These are phyloP conservation scores for Elegia similella DNA, from an alignment of 2,888 invertebrate species.

Conservation along the genomic window DNA sequence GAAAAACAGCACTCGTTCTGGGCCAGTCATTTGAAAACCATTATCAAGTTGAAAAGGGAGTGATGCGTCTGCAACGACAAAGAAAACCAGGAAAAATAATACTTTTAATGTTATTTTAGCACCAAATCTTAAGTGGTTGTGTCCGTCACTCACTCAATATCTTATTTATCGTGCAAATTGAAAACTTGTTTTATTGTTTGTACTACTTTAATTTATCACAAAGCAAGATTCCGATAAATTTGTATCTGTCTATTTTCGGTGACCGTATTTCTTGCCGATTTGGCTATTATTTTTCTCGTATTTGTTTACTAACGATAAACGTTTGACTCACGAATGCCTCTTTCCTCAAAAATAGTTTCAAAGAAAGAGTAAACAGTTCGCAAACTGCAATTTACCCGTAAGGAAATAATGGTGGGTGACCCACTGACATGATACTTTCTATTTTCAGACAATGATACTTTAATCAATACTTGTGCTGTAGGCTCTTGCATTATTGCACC, in stretches of 20 bases:
- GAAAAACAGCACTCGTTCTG: too few species aligned
- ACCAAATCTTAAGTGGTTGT: not conserved
- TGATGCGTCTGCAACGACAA: not conserved
- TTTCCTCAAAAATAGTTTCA: conserved; percentile 17
- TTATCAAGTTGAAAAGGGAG: not conserved
- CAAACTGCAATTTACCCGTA: conserved; percentile 16
- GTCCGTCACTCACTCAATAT: not conserved
- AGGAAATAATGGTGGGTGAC: conserved; percentile 24
- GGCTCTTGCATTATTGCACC: conserved; percentile 18
- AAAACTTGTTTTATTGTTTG: not conserved
- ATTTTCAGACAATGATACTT: conserved; percentile 22
- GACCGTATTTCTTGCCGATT: not conserved
- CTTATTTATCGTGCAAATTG: not conserved
- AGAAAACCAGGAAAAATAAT: not conserved
- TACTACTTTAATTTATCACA: not conserved
- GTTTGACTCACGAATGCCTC: conserved; percentile 17
- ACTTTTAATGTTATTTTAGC: not conserved
- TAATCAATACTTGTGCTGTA: conserved; percentile 25
- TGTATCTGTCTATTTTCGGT: not conserved
- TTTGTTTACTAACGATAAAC: conserved; percentile 13
- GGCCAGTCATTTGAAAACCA: not conserved
- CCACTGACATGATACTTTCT: conserved; percentile 22
- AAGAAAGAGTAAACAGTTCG: conserved; percentile 13
- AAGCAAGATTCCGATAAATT: not conserved
- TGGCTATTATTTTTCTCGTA: not conserved